A percentile compares a stretch with the other conserved stretches of the same genome.
Evolutionary conservation across 2,888 invertebrate genomes (phyloP).

Genomic region (Parapristionchus giblindavisi): DNA sequence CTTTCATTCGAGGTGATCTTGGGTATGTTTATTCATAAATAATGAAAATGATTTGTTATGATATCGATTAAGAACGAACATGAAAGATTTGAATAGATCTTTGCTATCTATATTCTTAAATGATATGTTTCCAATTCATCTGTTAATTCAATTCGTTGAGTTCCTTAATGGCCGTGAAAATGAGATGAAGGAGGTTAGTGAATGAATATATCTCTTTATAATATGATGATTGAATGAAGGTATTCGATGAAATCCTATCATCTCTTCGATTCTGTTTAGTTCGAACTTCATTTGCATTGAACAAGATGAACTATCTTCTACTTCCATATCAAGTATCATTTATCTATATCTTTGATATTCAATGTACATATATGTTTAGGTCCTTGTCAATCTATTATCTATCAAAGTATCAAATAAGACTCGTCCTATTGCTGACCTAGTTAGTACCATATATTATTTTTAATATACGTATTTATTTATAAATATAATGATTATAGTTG

Average conservation of each 20-base stretch:
- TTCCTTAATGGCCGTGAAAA: not conserved
- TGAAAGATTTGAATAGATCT: not conserved
- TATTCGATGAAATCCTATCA: not conserved
- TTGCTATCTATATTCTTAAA: constrained; percentile 5
- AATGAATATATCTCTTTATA: constrained; percentile 2
- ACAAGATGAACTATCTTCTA: not conserved
- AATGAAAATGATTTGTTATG: not conserved
- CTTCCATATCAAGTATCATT: not conserved
- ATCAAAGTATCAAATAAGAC: constrained; percentile 40
- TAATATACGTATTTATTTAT: not conserved
- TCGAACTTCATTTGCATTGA: not conserved
- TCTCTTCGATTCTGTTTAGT: not conserved
- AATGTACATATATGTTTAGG: constrained; percentile 27
- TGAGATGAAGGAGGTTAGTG: not conserved
- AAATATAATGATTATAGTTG: constrained; percentile 39
- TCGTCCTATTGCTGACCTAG: constrained; percentile 49
- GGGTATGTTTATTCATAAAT: not conserved
- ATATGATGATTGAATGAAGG: not conserved
- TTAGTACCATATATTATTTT: constrained; percentile 9
- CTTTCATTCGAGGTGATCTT: constrained; percentile 10
- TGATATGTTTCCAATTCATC: not conserved
- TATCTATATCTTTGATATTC: not conserved
- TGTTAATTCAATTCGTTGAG: constrained; percentile 10
- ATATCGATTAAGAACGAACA: not conserved
- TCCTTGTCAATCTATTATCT: constrained; percentile 39